These are phyloP conservation scores for Acronicta leporina DNA, from an alignment of 2,888 invertebrate genomes.

Conservation along the genomic window DNA sequence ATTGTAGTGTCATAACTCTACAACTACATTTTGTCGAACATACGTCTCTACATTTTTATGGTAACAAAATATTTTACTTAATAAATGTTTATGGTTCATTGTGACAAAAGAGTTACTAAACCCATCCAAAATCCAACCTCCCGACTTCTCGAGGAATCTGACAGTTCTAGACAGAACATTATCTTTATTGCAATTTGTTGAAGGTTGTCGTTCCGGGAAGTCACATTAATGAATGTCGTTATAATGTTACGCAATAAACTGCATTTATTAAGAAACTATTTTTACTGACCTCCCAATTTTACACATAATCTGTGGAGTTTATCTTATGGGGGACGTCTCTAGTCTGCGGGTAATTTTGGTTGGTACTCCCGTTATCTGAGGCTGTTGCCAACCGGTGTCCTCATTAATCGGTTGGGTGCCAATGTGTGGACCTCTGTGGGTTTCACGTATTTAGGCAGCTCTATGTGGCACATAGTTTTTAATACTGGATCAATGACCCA, in stretches of 20 bases:
- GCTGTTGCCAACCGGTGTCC: constrained; percentile 32
- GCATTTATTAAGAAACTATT: constrained; percentile 9
- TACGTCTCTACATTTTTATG: background rate
- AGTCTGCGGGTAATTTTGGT: constrained; percentile 37
- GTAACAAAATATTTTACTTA: too few species aligned
- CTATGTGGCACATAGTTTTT: constrained; percentile 4
- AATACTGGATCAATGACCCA: constrained; percentile 30
- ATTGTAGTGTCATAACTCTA: background rate
- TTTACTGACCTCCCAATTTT: constrained; percentile 7
- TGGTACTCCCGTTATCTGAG: constrained; percentile 39
- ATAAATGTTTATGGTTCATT: too few species aligned
- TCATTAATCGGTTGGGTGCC: constrained; percentile 11
- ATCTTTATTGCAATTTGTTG: constrained; percentile 24
- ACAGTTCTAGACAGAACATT: constrained; percentile 14
- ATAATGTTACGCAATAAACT: constrained; percentile 5
- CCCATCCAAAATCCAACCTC: constrained; percentile 10
- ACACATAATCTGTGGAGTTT: constrained; percentile 21
- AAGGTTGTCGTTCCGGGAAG: constrained; percentile 32
- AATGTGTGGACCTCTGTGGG: constrained; percentile 9
- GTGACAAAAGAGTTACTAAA: background rate
- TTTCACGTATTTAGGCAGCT: constrained; percentile 6
- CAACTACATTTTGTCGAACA: constrained; percentile 11
- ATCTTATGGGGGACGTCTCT: constrained; percentile 30
- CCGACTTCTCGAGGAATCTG: constrained; percentile 5
- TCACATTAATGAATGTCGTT: constrained; percentile 21